These are phyloP conservation scores for Dufourea novaeangliae DNA, from an alignment of 1,140 invertebrate species.

Conservation along the genomic window DNA sequence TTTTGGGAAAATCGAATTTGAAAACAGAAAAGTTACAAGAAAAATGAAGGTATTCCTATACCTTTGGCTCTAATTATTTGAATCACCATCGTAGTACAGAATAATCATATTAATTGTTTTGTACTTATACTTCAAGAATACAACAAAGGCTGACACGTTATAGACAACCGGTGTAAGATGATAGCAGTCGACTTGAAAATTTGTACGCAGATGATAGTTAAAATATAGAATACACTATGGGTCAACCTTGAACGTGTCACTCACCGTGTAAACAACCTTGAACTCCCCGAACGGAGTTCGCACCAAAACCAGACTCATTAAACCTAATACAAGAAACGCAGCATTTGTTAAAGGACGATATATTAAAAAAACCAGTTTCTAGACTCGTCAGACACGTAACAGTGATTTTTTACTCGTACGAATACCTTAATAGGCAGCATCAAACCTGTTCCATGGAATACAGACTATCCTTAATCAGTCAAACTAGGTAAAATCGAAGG, in stretches of 20 bases:
- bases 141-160: too few species aligned
- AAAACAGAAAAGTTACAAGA: too few species aligned
- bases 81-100: too few species aligned
- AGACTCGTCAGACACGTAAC: not conserved
- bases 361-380: not conserved
- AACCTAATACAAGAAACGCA: too few species aligned
- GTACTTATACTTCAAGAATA: too few species aligned
- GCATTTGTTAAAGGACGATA: not conserved
- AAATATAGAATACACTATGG: not conserved
- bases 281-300: not conserved
- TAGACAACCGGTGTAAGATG: too few species aligned
- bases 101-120: too few species aligned
- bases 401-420: not conserved
- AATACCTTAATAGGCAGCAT: not conserved
- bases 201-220: too few species aligned
- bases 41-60: too few species aligned
- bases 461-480: not conserved
- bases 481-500: not conserved
- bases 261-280: not conserved
- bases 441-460: not conserved
- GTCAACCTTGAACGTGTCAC: not conserved
- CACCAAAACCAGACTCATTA: not conserved
- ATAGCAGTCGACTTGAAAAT: too few species aligned
- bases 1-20: too few species aligned
- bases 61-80: too few species aligned